These are phyloP conservation scores for Pangasianodon hypophthalmus DNA, from an alignment of 2,113 vertebrate species.

Conservation along the genomic window DNA sequence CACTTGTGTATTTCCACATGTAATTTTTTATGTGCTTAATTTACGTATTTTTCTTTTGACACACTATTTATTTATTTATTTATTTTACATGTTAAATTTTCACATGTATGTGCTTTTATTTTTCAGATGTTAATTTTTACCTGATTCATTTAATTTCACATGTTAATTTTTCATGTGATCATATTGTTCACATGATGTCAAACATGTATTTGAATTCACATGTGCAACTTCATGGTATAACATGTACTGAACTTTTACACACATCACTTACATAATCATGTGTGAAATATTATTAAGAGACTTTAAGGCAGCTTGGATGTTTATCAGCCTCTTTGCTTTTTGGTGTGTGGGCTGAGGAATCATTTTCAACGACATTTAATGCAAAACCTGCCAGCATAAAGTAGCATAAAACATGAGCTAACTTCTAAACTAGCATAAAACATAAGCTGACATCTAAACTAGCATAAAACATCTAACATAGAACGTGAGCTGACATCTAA, in stretches of 20 bases:
- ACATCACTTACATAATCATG: neutral
- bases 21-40: neutral
- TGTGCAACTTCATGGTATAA: too few species aligned
- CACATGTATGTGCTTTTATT: neutral
- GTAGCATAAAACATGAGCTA: neutral
- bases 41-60: neutral
- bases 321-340: too few species aligned
- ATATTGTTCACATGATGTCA: neutral
- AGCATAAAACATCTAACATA: too few species aligned
- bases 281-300: too few species aligned
- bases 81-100: neutral
- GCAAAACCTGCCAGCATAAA: neutral
- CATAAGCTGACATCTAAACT: neutral
- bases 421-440: neutral
- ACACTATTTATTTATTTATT: too few species aligned
- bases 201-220: too few species aligned
- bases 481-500: neutral
- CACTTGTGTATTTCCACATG: too few species aligned
- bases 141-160: neutral
- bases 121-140: neutral
- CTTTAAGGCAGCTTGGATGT: too few species aligned
- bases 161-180: neutral
- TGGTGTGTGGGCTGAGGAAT: too few species aligned
- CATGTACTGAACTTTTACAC: neutral
- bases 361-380: too few species aligned